phyloP scores from a whole-genome alignment of 2,888 invertebrate genomes.

The Lypha dubia region DNA sequence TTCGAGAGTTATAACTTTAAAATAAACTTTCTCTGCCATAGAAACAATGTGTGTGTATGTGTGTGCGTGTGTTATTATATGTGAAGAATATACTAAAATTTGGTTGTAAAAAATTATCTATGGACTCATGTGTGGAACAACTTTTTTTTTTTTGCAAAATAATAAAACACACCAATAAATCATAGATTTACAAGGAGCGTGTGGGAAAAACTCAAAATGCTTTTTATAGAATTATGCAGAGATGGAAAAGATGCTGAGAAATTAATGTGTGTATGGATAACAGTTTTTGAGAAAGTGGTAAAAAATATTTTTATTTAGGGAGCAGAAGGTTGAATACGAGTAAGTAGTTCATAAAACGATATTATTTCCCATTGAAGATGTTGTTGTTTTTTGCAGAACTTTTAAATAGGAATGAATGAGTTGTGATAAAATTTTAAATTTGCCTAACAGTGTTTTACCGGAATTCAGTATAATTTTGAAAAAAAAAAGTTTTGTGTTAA shows the following conservation, averaged over 20 bases:
- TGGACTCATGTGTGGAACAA: slow-evolving; percentile 36
- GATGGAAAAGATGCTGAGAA: not conserved
- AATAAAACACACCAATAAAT: slow-evolving; percentile 40
- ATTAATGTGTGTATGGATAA: slow-evolving; percentile 17
- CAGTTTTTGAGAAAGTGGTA: not conserved
- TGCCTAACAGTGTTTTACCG: not conserved
- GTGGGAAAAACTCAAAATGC: not conserved
- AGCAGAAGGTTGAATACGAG: not conserved
- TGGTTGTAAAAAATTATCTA: slow-evolving; percentile 45
- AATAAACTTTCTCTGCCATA: slow-evolving; percentile 32
- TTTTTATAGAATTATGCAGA: slow-evolving; percentile 6
- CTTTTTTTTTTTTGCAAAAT: slow-evolving; percentile 25
- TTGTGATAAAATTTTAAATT: not conserved
- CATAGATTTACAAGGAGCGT: slow-evolving; percentile 17
- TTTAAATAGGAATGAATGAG: not conserved
- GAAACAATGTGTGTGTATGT: slow-evolving; percentile 9
- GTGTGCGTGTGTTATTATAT: not conserved
- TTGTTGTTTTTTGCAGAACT: not conserved
- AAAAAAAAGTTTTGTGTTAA: too few relatives aligned
- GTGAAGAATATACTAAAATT: slow-evolving; percentile 31
- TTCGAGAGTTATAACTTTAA: slow-evolving; percentile 37
- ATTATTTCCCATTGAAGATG: not conserved
- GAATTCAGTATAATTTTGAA: too few relatives aligned
- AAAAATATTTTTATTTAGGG: slow-evolving; percentile 4
- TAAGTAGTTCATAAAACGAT: not conserved